Evolutionary conservation across 2,113 vertebrate species (phyloP).

Genomic region (Forbesichthys agassizii): DNA sequence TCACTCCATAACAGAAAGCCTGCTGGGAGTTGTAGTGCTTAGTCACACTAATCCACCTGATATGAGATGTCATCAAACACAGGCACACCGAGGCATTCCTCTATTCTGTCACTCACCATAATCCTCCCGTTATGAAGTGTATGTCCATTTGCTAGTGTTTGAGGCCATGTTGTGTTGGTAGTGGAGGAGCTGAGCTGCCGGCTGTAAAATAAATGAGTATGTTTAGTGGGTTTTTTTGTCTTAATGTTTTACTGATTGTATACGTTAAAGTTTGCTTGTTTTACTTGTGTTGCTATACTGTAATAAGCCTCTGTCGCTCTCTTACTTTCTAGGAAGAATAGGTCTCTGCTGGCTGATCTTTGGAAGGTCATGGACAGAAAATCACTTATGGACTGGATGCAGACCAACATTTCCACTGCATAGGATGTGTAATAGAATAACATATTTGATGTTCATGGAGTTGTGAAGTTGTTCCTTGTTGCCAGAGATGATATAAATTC

Average conservation of each 20-base stretch:
- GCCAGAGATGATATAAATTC: no score
- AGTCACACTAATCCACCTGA: slow-evolving; percentile 55
- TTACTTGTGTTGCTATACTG: not conserved
- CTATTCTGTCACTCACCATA: slow-evolving; percentile 36
- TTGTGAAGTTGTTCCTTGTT: not conserved
- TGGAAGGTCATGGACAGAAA: slow-evolving; percentile 71
- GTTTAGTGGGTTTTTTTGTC: not conserved
- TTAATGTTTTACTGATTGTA: not conserved
- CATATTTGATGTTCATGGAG: not conserved
- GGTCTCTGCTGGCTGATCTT: slow-evolving; percentile 69
- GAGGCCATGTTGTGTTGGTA: slow-evolving; percentile 28
- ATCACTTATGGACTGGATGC: slow-evolving; percentile 68
- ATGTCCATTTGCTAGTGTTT: slow-evolving; percentile 40
- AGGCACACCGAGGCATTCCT: slow-evolving; percentile 14
- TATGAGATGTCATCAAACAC: slow-evolving; percentile 50
- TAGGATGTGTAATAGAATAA: not conserved
- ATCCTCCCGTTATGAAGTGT: slow-evolving; percentile 68
- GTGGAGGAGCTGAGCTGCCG: slow-evolving; percentile 23
- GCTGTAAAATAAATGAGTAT: not conserved
- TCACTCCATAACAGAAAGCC: slow-evolving; percentile 25
- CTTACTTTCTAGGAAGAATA: slow-evolving; percentile 62
- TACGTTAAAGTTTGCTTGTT: not conserved
- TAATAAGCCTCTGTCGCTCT: not conserved
- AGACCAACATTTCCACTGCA: slow-evolving; percentile 33
- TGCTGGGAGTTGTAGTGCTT: slow-evolving; percentile 40